Conservation (phyloP, 2,113 vertebrate genomes). For the Strigops habroptila region DNA sequence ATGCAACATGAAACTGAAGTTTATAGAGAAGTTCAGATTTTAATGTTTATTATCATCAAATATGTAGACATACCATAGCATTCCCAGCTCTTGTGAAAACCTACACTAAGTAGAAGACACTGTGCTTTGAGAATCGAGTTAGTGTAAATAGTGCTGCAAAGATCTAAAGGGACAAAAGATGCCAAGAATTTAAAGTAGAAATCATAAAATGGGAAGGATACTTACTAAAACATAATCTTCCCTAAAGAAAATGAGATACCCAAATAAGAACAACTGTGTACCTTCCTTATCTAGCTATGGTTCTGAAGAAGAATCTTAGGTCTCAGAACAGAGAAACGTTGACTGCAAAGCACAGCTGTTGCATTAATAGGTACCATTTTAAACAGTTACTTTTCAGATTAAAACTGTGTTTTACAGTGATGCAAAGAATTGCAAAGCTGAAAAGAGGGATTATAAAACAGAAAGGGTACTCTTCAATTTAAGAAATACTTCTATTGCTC, state of each 20-base stretch:
- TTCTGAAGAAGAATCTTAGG: not conserved
- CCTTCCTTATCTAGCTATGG: not conserved
- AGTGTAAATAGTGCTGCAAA: not conserved
- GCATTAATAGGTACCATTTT: not conserved
- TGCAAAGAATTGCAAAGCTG: constrained; percentile 16
- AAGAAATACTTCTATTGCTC: constrained; percentile 27
- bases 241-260: not conserved
- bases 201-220: not conserved
- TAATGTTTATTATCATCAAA: not conserved
- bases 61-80: not conserved
- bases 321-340: not conserved
- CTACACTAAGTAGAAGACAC: not conserved
- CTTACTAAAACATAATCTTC: not conserved
- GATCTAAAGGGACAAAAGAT: not conserved
- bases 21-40: not conserved
- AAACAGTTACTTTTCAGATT: not conserved
- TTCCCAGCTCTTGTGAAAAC: not conserved
- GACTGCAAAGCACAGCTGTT: not conserved
- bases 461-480: not conserved
- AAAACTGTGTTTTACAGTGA: constrained; percentile 8
- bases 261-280: not conserved
- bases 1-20: not conserved
- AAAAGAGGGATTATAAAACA: constrained; percentile 23
- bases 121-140: not conserved
- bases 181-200: not conserved